Evolutionary conservation across 2,888 invertebrate species (phyloP).

Genomic region (Cryptosula pallasiana): DNA sequence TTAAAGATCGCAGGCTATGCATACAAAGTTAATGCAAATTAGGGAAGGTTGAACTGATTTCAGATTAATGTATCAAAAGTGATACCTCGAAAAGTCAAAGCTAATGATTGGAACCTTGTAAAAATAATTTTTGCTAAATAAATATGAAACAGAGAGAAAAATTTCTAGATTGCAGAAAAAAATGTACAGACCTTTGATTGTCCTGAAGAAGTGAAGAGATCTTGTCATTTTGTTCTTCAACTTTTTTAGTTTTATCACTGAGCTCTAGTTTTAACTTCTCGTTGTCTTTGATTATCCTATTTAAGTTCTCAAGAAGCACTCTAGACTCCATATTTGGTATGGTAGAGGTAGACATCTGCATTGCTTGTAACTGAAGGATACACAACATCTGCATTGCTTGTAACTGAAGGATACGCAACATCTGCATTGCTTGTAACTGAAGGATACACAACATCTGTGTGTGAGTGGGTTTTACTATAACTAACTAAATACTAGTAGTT

Average conservation of each 20-base stretch:
- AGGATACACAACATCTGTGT: slow-evolving; percentile 27
- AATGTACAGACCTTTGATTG: slow-evolving; percentile 45
- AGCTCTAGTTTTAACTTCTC: slow-evolving; percentile 49
- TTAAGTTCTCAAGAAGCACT: slow-evolving; percentile 47
- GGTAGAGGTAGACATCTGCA: slow-evolving; percentile 27
- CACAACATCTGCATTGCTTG: slow-evolving; percentile 25
- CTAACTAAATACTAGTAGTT: no score
- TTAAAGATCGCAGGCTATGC: no score
- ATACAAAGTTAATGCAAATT: no score
- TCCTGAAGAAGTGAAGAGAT: slow-evolving; percentile 48
- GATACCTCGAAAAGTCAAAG: no score
- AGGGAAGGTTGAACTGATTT: no score
- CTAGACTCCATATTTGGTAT: slow-evolving; percentile 47
- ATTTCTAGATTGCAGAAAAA: no score
- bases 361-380: neutral
- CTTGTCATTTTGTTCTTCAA: slow-evolving; percentile 50
- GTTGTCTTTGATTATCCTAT: slow-evolving; percentile 51
- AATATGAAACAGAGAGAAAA: no score
- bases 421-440: slow-evolving; percentile 23
- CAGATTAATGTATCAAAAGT: no score
- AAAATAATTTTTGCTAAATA: no score
- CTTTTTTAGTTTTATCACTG: slow-evolving; percentile 46
- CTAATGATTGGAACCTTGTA: no score
- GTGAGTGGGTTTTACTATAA: no score
- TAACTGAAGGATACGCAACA: no score